A percentile compares a stretch with the other conserved stretches of the same genome.
Evolutionary conservation across 2,797 vertebrate genomes (phyloP).

Genomic region (Sciurus carolinensis): DNA sequence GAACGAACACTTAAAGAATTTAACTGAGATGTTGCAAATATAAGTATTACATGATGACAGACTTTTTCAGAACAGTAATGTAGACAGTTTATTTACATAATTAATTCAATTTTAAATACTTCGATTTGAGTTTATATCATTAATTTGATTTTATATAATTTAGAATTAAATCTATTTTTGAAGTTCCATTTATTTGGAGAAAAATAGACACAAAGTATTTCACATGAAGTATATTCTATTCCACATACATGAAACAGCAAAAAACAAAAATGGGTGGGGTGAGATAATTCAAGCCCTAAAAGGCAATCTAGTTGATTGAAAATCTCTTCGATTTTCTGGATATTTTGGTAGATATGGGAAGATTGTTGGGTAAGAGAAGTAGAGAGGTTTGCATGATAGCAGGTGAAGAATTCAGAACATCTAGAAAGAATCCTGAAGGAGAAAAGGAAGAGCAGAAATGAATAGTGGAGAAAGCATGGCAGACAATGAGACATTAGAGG

Average conservation of each 20-base stretch:
- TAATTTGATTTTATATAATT: background rate
- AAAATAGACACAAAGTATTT: background rate
- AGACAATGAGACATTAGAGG: background rate
- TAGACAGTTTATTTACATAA: background rate
- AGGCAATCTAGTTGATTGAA: background rate
- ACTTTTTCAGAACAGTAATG: background rate
- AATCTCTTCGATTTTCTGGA: background rate
- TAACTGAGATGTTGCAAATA: background rate
- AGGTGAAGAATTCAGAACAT: background rate
- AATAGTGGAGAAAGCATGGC: background rate
- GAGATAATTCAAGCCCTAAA: background rate
- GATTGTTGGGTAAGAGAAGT: background rate
- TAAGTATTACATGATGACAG: background rate
- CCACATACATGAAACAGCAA: background rate
- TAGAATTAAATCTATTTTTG: background rate
- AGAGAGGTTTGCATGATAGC: background rate
- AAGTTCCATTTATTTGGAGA: background rate
- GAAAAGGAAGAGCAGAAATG: background rate
- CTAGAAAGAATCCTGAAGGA: background rate
- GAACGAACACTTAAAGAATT: background rate
- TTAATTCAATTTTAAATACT: background rate
- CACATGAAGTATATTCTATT: background rate
- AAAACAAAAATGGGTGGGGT: background rate
- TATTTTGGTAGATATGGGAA: background rate
- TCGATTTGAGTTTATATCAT: background rate